A percentile compares a stretch with the other conserved stretches of the same genome.
Evolutionary conservation across 35 echinoderm and acorn worm genomes (phyloP).

Genomic region (Chiridota heheva): DNA sequence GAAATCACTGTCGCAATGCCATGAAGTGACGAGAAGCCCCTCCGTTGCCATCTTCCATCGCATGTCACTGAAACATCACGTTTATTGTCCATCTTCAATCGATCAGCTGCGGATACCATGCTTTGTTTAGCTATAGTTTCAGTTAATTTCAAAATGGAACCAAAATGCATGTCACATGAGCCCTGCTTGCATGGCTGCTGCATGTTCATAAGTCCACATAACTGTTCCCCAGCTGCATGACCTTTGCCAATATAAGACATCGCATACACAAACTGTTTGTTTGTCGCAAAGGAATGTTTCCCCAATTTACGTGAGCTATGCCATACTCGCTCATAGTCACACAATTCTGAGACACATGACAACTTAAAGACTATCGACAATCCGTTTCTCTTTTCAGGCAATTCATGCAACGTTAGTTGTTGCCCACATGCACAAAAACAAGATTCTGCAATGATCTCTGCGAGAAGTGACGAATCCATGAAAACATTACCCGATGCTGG

Average conservation of each 20-base stretch:
- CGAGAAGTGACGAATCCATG: not conserved
- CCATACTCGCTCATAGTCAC: conserved; percentile 1
- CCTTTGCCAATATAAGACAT: conserved; percentile 14
- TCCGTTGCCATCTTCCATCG: not conserved
- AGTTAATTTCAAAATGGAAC: not conserved
- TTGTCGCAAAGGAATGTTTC: conserved; percentile 7
- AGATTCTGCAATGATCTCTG: not conserved
- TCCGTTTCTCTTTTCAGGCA: conserved; percentile 5
- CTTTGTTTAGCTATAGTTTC: no score
- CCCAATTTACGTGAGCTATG: conserved; percentile 10
- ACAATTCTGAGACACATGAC: not conserved
- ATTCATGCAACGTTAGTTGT: not conserved
- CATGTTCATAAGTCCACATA: conserved; percentile 25
- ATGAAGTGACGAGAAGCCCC: not conserved
- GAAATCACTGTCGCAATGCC: not conserved
- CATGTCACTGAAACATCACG: not conserved
- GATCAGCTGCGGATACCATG: not conserved
- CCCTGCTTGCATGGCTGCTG: not conserved
- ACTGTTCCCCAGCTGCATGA: not conserved
- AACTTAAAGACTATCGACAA: not conserved
- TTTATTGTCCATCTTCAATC: not conserved
- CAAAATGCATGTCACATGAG: conserved; percentile 14
- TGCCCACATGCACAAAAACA: not conserved
- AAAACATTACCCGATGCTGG: conserved; percentile 17
- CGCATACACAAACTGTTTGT: conserved; percentile 24